phyloP scores from a whole-genome alignment of 2,888 invertebrate species.

The Ochropleura plecta region DNA sequence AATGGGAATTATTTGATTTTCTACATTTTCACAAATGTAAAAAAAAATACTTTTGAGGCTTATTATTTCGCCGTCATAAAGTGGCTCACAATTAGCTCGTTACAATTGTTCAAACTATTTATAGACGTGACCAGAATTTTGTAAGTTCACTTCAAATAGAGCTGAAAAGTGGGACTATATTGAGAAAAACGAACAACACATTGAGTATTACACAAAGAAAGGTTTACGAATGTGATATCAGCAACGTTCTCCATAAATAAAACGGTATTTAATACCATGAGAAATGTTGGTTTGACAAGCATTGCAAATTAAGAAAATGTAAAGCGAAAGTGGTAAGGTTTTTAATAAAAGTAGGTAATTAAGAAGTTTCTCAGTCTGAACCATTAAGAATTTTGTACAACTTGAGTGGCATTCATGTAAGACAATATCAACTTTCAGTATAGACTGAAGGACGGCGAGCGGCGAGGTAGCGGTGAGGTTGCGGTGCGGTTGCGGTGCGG shows the following conservation, averaged over 20 bases:
- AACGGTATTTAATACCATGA: too few species aligned
- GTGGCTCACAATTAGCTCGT: background rate
- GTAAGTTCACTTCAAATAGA: background rate
- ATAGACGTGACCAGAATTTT: background rate
- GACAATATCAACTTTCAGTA: slow-evolving; percentile 56
- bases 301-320: too few species aligned
- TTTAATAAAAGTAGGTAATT: background rate
- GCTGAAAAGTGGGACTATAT: background rate
- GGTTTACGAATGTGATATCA: too few species aligned
- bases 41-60: background rate
- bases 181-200: too few species aligned
- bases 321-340: background rate
- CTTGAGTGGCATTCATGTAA: slow-evolving; percentile 33
- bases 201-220: too few species aligned
- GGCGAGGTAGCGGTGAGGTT: slow-evolving; percentile 49
- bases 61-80: slow-evolving; percentile 26
- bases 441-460: slow-evolving; percentile 35
- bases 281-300: too few species aligned
- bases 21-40: background rate
- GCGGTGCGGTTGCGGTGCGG: slow-evolving; percentile 56
- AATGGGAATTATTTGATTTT: background rate
- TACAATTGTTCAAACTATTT: slow-evolving; percentile 1
- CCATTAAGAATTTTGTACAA: slow-evolving; percentile 33
- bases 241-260: too few species aligned
- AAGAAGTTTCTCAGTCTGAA: slow-evolving; percentile 16